phyloP scores from a whole-genome alignment of 2,888 invertebrate genomes.

The Andrena marginata region DNA sequence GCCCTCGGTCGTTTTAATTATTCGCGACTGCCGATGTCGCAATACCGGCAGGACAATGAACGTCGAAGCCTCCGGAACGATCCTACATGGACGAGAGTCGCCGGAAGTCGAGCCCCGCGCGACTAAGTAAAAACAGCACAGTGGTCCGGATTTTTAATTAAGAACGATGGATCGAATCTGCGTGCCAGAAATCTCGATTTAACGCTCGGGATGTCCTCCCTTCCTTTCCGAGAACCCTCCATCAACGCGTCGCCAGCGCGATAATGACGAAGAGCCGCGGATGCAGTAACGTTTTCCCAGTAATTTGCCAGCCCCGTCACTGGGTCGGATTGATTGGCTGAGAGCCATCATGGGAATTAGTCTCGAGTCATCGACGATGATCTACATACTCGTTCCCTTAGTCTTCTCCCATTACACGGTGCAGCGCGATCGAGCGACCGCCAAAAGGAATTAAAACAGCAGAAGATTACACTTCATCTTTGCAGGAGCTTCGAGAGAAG shows the following conservation, averaged over 20 bases:
- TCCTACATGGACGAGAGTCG: too few species aligned
- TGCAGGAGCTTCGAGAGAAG: not conserved
- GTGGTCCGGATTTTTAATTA: too few species aligned
- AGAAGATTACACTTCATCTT: not conserved
- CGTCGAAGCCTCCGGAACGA: not conserved
- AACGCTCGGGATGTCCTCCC: not conserved
- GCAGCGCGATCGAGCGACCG: too few species aligned
- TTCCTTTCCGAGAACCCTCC: not conserved
- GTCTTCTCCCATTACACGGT: not conserved
- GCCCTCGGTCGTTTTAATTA: slow-evolving; percentile 47
- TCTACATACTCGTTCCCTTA: slow-evolving; percentile 1
- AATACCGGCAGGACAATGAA: not conserved
- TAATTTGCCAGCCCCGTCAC: slow-evolving; percentile 4
- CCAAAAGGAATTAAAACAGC: too few species aligned
- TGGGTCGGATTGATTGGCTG: slow-evolving; percentile 13
- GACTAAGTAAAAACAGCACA: too few species aligned
- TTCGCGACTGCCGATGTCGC: slow-evolving; percentile 28
- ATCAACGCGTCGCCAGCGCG: not conserved
- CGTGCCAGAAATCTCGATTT: not conserved
- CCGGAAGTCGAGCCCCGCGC: too few species aligned
- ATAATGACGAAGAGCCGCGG: not conserved
- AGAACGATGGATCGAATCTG: not conserved
- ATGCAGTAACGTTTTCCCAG: slow-evolving; percentile 5
- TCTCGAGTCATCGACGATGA: slow-evolving; percentile 14
- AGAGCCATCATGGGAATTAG: slow-evolving; percentile 20